Evolutionary conservation across 2,888 invertebrate genomes (phyloP), one percentile per base, ranked within the genome.

Genomic region (Tetragnatha montana): DNA sequence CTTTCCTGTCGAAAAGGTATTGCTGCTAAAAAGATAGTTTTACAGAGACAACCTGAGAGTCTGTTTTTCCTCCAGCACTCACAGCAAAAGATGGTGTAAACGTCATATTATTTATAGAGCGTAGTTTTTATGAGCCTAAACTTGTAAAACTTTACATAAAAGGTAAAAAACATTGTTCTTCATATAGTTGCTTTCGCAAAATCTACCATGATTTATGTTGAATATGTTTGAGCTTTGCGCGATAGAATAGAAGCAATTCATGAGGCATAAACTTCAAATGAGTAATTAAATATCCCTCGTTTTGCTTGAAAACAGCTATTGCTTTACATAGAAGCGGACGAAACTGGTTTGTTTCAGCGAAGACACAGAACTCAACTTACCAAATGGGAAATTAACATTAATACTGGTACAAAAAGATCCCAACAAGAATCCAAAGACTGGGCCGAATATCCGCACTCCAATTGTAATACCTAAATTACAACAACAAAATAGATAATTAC

Each of bases 401-500:
- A 97, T 95, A 92, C 96, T 95, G 0, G 98, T 97, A 94, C 98
- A 98, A 70, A 97, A 94, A 4, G 97, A 97, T 51, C 98, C 98
- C 50, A 98, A 95, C 88, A 98, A 96, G 93, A 98, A 98, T 6
- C 98, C 98, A 50, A 97, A 95, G 0, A 98, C 97, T 0, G 98
- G 98, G 0, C 98, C 98, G 88, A 98, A 95, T 91, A 98, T 98
- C 91, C 97, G 95, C 83, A 97, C 97, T 83, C 98, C 98, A 92
- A 98, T 98, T 49, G 98, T 98, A 92, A 98, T 97, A 21, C 97
- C 97, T 97, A 21, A 68, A 74, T 22, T 0, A 60, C 21, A 71
- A 60, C 6, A 47, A 74, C 35, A 73, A 74, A 74, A 1, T 12
- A 47, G 14, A 22, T 22, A 17, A 74, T n/a, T 19, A 10, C 7